Conservation (phyloP, 2,888 invertebrate species). For the Caenorhabditis doughertyi region DNA sequence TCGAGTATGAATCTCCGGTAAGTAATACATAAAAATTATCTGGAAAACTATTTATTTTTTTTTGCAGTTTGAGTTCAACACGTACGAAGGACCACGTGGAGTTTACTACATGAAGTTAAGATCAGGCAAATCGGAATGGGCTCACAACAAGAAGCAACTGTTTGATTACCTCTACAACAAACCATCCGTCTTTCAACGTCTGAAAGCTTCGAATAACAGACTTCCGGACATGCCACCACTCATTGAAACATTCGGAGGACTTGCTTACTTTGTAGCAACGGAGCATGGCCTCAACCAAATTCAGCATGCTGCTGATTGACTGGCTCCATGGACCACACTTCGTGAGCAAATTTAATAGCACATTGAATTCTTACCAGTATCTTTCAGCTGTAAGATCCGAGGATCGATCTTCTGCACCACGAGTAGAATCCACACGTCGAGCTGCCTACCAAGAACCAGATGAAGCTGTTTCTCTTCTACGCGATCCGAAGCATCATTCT, state of each 20-base stretch:
- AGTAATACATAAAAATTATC: neutral
- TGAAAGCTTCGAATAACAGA: too few relatives aligned
- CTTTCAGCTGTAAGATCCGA: neutral
- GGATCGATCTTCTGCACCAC: constrained; percentile 31
- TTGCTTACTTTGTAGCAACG: constrained; percentile 67
- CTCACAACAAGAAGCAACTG: constrained; percentile 68
- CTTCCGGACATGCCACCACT: constrained; percentile 71
- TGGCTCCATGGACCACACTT: constrained; percentile 72
- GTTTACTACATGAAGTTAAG: constrained; percentile 58
- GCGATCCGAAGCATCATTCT: constrained; percentile 46
- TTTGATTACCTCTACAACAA: constrained; percentile 70
- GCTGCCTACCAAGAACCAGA: constrained; percentile 37
- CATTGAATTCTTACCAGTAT: neutral
- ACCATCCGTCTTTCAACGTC: too few relatives aligned
- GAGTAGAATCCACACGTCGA: constrained; percentile 65
- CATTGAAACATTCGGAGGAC: constrained; percentile 62
- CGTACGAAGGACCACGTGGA: constrained; percentile 7
- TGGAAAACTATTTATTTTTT: too few relatives aligned
- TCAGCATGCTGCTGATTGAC: constrained; percentile 68
- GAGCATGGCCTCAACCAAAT: constrained; percentile 57
- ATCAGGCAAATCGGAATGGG: constrained; percentile 65
- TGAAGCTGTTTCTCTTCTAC: constrained; percentile 29
- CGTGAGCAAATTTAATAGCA: constrained; percentile 10
- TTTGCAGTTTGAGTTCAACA: constrained; percentile 64
- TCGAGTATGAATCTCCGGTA: constrained; percentile 63